Base-by-base conservation (phyloP, 2,888 invertebrate genomes). In the Stegophylla sp. region DNA sequence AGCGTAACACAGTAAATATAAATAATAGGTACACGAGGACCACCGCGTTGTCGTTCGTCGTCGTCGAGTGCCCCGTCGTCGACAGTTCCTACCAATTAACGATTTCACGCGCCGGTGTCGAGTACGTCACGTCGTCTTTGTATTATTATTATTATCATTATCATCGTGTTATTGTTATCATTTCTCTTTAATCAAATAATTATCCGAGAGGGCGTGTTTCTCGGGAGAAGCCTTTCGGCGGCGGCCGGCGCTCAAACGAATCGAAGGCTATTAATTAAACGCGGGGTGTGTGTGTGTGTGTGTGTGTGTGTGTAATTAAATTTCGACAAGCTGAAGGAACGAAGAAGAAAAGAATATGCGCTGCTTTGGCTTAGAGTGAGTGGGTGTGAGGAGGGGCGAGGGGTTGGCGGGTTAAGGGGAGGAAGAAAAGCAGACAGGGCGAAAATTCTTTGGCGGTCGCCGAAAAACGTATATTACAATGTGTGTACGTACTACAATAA, bases 111-210 rank as follows among this genome's bases (percentile, higher is more conserved):
- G 45, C 10, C 26, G 67, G 77, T 71, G 79, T 79, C 79, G 41
- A 79, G 79, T 79, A 79, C 71, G 61, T 69, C 61, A 61, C 61
- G 51, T 61, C 48, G 43, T 79, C 79, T 79, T 79, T 71, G 63
- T n/a, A n/a, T n/a, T n/a, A n/a, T n/a, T n/a, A n/a, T n/a, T n/a
- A n/a, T n/a, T n/a, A n/a, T n/a, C n/a, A n/a, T n/a, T n/a, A n/a
- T n/a, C n/a, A n/a, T n/a, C n/a, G n/a, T n/a, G n/a, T 79, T 79
- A 71, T 79, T 79, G 79, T 79, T 79, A 79, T 79, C 79, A 71
- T 79, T 79, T 79, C 79, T 79, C 79, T 79, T 71, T 79, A 79
- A 79, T 79, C 79, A 79, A 79, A 79, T n/a, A n/a, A n/a, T 79
- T 79, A 79, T 79, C 79, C 71, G 34, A 10, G 59, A 71, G 63